Evolutionary conservation across 2,888 invertebrate species (phyloP).

Genomic region (Aspidiotus rigidus): DNA sequence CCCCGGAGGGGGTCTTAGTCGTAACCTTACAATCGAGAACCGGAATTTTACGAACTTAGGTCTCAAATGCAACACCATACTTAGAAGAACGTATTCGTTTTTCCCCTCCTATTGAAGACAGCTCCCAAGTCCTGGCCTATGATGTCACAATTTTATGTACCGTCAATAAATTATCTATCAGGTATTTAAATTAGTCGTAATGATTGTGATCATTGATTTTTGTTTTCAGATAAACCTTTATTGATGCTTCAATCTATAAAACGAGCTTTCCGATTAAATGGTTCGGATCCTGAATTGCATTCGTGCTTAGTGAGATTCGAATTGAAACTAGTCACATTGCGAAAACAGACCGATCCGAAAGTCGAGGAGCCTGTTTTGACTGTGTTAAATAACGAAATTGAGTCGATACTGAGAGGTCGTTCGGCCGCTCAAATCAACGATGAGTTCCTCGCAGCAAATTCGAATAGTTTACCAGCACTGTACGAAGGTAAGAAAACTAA

Average conservation of each 20-base stretch:
- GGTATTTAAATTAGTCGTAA: neutral
- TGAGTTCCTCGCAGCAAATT: slow-evolving; percentile 55
- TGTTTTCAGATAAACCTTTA: slow-evolving; percentile 65
- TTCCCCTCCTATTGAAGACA: no score
- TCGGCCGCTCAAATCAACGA: slow-evolving; percentile 57
- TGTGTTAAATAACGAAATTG: slow-evolving; percentile 39
- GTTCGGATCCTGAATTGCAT: slow-evolving; percentile 71
- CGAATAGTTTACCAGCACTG: slow-evolving; percentile 62
- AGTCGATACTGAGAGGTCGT: slow-evolving; percentile 49
- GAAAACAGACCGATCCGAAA: slow-evolving; percentile 46
- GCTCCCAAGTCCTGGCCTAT: no score
- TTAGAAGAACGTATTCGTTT: no score
- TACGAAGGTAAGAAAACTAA: slow-evolving; percentile 68
- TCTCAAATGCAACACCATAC: no score
- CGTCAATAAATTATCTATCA: no score
- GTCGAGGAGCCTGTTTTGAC: slow-evolving; percentile 48
- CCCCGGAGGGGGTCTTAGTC: no score
- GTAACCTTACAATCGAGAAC: no score
- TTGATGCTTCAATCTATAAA: slow-evolving; percentile 94
- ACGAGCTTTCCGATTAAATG: slow-evolving; percentile 67
- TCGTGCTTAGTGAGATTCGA: slow-evolving; percentile 74
- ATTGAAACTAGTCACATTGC: slow-evolving; percentile 44
- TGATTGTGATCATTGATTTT: neutral
- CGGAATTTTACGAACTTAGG: no score
- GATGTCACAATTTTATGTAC: no score